Evolutionary conservation across 2,888 invertebrate genomes (phyloP).

Genomic region (Caprella mutica): DNA sequence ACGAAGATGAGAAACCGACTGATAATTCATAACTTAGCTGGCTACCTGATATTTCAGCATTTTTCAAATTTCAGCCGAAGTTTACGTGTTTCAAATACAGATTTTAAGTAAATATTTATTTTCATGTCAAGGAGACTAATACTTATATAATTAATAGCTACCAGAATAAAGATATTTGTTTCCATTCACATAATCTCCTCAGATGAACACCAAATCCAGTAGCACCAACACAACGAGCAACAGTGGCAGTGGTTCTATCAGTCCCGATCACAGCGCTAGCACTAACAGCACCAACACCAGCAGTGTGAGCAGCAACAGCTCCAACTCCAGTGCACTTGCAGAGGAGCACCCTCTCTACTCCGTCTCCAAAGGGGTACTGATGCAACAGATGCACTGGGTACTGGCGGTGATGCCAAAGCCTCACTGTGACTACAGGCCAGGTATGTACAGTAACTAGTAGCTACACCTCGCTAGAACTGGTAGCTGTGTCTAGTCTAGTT

Average conservation of each 20-base stretch:
- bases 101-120: background rate
- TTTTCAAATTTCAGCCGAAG: no score
- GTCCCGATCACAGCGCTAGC: constrained; percentile 4
- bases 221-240: background rate
- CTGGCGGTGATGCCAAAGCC: constrained; percentile 21
- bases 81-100: no score
- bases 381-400: constrained; percentile 20
- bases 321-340: constrained; percentile 14
- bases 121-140: background rate
- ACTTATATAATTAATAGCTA: background rate
- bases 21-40: no score
- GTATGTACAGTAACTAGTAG: constrained; percentile 5
- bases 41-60: no score
- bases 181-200: no score
- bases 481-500: no score
- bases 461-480: no score
- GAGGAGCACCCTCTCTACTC: constrained; percentile 26
- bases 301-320: constrained; percentile 17
- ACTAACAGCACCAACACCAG: constrained; percentile 12
- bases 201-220: no score
- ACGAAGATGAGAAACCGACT: no score
- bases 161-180: background rate
- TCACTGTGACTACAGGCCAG: constrained; percentile 28
- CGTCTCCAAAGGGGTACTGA: constrained; percentile 27
- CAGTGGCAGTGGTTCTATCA: background rate